Percentiles rank a stretch among this genome's conserved stretches.
Evolutionary conservation across 2,888 invertebrate genomes (phyloP).

Genomic region (Chrysina gloriosa): DNA sequence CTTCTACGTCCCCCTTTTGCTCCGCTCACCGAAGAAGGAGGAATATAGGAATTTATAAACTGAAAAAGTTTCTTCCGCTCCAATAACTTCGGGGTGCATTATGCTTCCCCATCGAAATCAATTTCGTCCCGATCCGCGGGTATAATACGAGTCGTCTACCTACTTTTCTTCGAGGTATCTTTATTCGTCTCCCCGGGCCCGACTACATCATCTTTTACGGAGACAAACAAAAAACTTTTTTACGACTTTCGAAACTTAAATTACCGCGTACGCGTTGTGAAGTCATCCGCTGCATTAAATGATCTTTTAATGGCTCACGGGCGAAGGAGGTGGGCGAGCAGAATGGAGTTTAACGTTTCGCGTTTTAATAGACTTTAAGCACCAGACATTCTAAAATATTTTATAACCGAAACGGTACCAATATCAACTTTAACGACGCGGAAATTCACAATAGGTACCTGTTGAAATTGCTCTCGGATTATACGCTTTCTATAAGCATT

Average conservation of each 20-base stretch:
- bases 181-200: too few relatives aligned
- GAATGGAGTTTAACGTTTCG: not conserved
- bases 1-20: not conserved
- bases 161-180: not conserved
- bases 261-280: not conserved
- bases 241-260: slow-evolving; percentile 25
- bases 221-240: slow-evolving; percentile 23
- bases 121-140: not conserved
- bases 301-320: slow-evolving; percentile 15
- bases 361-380: slow-evolving; percentile 12
- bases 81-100: slow-evolving; percentile 25
- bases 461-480: too few relatives aligned
- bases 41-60: slow-evolving; percentile 36
- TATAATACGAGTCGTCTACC: not conserved
- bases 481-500: too few relatives aligned
- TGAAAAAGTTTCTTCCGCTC: slow-evolving; percentile 37
- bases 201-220: slow-evolving; percentile 21
- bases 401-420: too few relatives aligned
- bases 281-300: slow-evolving; percentile 20
- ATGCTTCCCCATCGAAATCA: slow-evolving; percentile 15
- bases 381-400: too few relatives aligned
- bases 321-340: not conserved
- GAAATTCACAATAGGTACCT: too few relatives aligned
- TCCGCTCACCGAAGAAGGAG: not conserved
- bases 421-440: too few relatives aligned